Evolutionary conservation across 2,888 invertebrate genomes (phyloP).

Genomic region (Drosophila pegasa): DNA sequence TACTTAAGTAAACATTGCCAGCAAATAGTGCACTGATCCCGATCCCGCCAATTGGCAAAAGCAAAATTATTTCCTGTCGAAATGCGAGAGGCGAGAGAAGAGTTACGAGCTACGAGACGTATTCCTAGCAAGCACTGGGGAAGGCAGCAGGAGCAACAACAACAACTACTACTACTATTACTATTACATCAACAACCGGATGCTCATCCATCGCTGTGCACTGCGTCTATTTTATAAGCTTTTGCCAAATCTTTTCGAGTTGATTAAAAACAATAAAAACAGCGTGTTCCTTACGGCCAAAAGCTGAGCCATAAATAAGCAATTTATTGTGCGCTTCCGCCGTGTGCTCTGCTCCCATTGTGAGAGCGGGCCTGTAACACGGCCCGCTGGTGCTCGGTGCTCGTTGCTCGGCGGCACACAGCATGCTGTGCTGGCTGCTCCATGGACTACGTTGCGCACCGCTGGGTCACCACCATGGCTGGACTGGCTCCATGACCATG

Average conservation of each 20-base stretch:
- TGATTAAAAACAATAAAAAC: slow-evolving; percentile 83
- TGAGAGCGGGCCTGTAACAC: slow-evolving; percentile 34
- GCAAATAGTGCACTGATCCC: slow-evolving; percentile 29
- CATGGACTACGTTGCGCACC: slow-evolving; percentile 38
- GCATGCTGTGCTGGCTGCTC: slow-evolving; percentile 56
- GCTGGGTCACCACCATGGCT: slow-evolving; percentile 39
- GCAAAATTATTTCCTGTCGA: slow-evolving; percentile 73
- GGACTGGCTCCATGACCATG: slow-evolving; percentile 35
- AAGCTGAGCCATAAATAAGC: slow-evolving; percentile 82
- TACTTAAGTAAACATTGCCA: slow-evolving; percentile 32
- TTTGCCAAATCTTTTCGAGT: slow-evolving; percentile 79
- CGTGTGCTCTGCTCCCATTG: slow-evolving; percentile 71
- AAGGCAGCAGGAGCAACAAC: slow-evolving; percentile 17
- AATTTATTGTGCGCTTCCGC: slow-evolving; percentile 82
- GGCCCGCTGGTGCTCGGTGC: slow-evolving; percentile 32
- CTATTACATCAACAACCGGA: slow-evolving; percentile 50
- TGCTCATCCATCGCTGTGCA: slow-evolving; percentile 64
- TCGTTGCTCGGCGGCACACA: slow-evolving; percentile 39
- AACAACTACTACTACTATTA: slow-evolving; percentile 27
- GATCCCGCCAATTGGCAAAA: slow-evolving; percentile 30
- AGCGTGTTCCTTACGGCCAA: slow-evolving; percentile 79
- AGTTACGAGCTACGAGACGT: not conserved
- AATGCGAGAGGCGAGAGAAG: slow-evolving; percentile 12
- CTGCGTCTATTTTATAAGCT: slow-evolving; percentile 77
- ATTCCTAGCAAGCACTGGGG: slow-evolving; percentile 27